Percentiles rank a stretch among this genome's conserved stretches.
Conservation (phyloP, 2,797 vertebrate genomes). For the Rhinoraja longicauda region DNA sequence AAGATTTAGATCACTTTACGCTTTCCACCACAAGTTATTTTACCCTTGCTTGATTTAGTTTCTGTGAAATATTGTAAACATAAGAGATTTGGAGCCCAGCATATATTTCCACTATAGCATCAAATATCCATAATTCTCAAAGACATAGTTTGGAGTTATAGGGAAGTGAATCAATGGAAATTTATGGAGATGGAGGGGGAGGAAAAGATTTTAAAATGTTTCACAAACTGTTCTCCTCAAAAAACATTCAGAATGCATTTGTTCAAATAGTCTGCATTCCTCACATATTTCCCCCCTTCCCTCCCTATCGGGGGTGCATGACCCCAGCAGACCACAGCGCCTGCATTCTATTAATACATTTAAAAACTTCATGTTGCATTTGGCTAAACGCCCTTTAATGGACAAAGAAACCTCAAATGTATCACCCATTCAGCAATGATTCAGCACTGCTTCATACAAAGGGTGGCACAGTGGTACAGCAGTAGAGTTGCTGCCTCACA, state of each 20-base stretch:
- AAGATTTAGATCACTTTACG: no score
- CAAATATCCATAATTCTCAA: not conserved
- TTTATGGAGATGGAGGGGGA: not conserved
- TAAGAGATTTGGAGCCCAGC: not conserved
- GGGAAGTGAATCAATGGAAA: not conserved
- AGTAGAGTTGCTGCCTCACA: no score
- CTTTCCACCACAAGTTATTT: no score
- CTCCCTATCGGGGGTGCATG: not conserved
- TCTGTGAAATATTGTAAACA: no score
- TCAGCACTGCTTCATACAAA: no score
- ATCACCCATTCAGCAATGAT: not conserved
- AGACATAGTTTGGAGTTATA: no score
- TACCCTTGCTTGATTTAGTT: no score
- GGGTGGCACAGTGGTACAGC: no score
- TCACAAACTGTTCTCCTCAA: not conserved
- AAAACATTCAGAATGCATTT: constrained; percentile 1
- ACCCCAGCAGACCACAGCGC: not conserved
- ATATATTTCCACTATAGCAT: not conserved
- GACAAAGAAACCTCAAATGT: not conserved
- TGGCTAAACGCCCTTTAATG: not conserved
- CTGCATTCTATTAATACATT: not conserved
- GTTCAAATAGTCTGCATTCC: constrained; percentile 31
- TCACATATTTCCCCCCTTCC: not conserved
- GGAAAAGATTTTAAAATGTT: not conserved
- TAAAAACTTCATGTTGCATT: not conserved